phyloP scores from a whole-genome alignment of 2,113 vertebrate genomes.

The Tetrao urogallus region DNA sequence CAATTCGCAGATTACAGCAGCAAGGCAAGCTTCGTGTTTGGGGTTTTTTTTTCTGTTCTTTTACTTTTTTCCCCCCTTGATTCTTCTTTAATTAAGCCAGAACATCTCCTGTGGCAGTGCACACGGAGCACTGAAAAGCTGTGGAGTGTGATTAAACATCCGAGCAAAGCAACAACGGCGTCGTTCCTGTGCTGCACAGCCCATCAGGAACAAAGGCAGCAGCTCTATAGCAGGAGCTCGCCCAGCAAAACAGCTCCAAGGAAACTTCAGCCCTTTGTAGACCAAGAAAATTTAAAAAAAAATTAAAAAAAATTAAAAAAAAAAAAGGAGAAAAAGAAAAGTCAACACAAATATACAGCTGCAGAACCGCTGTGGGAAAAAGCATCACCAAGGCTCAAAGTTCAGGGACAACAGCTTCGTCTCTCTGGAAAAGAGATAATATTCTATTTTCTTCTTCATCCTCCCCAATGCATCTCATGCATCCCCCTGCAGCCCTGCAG shows the following conservation, averaged over 20 bases:
- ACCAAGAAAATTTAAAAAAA: too few relatives aligned
- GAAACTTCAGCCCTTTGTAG: background rate
- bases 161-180: background rate
- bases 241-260: background rate
- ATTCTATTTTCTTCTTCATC: background rate
- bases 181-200: background rate
- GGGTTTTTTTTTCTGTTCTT: background rate
- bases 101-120: background rate
- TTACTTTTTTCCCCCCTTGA: background rate
- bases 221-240: background rate
- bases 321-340: background rate
- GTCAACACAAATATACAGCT: background rate
- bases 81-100: slow-evolving; percentile 2
- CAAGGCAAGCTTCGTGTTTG: background rate
- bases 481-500: background rate
- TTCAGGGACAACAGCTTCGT: background rate
- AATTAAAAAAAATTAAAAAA: too few relatives aligned
- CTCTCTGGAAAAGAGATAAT: background rate
- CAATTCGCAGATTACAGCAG: background rate
- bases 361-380: background rate
- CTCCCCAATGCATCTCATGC: background rate
- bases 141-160: background rate
- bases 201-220: background rate
- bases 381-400: background rate
- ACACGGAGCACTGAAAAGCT: background rate